These are phyloP conservation scores for Aspidoscelis tigris DNA, from an alignment of 2,113 vertebrate genomes.

Conservation along the genomic window DNA sequence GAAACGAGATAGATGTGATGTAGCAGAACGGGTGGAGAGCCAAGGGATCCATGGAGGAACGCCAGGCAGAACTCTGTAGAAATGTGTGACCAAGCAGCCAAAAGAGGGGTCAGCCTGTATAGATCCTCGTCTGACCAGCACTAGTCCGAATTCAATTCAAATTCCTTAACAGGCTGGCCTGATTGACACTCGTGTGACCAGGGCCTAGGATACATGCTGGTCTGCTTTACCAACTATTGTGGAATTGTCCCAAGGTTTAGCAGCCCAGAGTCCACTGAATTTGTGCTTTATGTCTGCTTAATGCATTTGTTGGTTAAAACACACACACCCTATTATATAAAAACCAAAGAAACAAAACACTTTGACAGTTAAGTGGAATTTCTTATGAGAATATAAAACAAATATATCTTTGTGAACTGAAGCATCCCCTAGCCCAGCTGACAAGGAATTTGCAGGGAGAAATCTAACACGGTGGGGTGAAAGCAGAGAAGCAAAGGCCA, in stretches of 20 bases:
- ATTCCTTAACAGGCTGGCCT: too few relatives aligned
- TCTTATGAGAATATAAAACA: background rate
- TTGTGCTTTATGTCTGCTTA: background rate
- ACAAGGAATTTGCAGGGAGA: background rate
- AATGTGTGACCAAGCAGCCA: too few relatives aligned
- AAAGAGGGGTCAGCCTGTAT: too few relatives aligned
- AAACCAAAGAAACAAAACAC: background rate
- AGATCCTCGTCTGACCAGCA: too few relatives aligned
- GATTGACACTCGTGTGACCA: too few relatives aligned
- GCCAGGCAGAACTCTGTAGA: too few relatives aligned
- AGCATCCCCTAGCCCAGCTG: background rate
- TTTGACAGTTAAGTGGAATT: background rate
- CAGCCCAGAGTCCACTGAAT: background rate
- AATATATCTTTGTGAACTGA: accelerated
- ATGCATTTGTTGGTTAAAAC: background rate
- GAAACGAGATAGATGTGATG: too few relatives aligned
- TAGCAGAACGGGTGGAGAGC: too few relatives aligned
- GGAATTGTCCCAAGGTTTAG: background rate
- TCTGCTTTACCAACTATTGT: too few relatives aligned
- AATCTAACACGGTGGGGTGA: background rate
- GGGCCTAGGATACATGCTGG: too few relatives aligned
- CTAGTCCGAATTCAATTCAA: too few relatives aligned
- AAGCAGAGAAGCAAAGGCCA: background rate
- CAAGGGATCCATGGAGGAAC: too few relatives aligned
- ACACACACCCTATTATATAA: background rate